phyloP scores from a whole-genome alignment of 2,113 vertebrate species.

The Bagarius yarrelli region DNA sequence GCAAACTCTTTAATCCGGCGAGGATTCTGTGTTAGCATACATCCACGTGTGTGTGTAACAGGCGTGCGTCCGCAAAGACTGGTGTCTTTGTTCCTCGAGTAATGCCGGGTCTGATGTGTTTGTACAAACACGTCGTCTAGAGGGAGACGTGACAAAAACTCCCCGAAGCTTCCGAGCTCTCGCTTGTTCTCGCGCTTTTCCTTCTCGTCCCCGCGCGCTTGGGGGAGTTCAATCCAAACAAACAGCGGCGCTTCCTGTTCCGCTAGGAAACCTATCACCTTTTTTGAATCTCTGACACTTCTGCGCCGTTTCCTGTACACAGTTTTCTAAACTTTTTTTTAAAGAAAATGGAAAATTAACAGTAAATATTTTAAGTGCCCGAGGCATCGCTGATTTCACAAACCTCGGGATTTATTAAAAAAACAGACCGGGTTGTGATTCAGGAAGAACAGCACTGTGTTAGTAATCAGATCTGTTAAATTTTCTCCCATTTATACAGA shows the following conservation, averaged over 20 bases:
- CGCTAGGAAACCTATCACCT: conserved; percentile 63
- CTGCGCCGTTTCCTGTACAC: conserved; percentile 59
- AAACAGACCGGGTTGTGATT: neutral
- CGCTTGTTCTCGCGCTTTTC: conserved; percentile 58
- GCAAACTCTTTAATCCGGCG: conserved; percentile 71
- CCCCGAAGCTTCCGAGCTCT: conserved; percentile 73
- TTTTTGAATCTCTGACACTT: conserved; percentile 66
- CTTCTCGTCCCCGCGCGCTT: conserved; percentile 68
- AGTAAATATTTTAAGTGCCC: conserved; percentile 21
- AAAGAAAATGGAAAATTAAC: conserved; percentile 53
- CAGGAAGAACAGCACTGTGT: neutral
- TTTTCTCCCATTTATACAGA: neutral
- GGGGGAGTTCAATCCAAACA: conserved; percentile 77
- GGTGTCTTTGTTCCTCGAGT: conserved; percentile 67
- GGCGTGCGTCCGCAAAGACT: conserved; percentile 56
- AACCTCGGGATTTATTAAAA: neutral
- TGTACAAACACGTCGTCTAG: conserved; percentile 75
- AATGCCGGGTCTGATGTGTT: conserved; percentile 72
- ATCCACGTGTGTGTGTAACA: conserved; percentile 44
- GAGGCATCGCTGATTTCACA: conserved; percentile 19
- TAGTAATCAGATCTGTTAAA: neutral
- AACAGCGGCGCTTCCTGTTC: conserved; percentile 63
- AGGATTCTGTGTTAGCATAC: conserved; percentile 62
- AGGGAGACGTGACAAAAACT: conserved; percentile 79
- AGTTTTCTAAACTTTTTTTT: conserved; percentile 65